phyloP scores from a whole-genome alignment of 2,888 invertebrate genomes.

The Piscicola geometra region DNA sequence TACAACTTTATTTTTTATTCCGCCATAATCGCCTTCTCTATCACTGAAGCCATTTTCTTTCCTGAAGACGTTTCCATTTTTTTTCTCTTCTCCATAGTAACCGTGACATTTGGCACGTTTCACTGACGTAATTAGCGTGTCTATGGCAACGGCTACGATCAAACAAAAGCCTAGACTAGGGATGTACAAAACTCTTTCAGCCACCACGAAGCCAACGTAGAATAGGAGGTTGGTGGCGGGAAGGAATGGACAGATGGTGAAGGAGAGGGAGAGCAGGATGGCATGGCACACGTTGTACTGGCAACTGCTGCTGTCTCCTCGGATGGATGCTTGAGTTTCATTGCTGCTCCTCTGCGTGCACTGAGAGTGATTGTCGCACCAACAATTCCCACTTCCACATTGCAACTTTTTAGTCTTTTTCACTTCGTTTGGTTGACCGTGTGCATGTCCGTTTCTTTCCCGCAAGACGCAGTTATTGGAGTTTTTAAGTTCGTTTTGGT shows the following conservation, averaged over 20 bases:
- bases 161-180: constrained; percentile 93
- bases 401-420: background rate
- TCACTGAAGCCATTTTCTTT: no score
- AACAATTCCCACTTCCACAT: no score
- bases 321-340: background rate
- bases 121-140: constrained; percentile 44
- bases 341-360: background rate
- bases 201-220: constrained; percentile 96
- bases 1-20: no score
- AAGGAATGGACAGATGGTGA: constrained; percentile 84
- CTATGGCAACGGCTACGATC: constrained; percentile 64
- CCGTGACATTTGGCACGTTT: no score
- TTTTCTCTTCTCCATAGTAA: no score
- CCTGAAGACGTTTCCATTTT: no score
- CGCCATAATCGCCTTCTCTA: no score
- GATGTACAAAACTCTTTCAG: constrained; percentile 89
- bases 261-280: constrained; percentile 59
- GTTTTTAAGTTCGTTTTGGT: no score
- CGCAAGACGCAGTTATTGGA: background rate
- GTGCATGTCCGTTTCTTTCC: no score
- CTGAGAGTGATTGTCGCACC: background rate
- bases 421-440: background rate
- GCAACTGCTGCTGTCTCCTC: background rate
- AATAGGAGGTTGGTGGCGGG: constrained; percentile 93
- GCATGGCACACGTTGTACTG: constrained; percentile 12